phyloP scores from a whole-genome alignment of 2,888 invertebrate species.

The Galerucella pusilla region DNA sequence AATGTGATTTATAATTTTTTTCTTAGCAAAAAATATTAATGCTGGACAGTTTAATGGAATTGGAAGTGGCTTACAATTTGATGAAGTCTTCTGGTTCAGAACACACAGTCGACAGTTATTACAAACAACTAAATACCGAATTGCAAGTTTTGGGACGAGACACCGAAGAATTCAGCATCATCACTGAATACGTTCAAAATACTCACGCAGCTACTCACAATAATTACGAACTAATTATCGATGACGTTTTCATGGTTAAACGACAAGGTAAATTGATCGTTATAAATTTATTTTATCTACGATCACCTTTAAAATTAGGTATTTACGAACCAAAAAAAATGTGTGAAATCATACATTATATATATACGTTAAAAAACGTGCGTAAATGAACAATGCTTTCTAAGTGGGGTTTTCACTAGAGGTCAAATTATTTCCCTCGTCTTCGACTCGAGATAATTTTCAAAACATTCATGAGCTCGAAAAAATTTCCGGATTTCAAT shows the following conservation, averaged over 20 bases:
- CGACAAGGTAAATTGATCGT: conserved; percentile 69
- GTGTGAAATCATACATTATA: too few species aligned
- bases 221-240: conserved; percentile 76
- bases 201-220: conserved; percentile 94
- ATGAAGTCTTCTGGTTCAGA: conserved; percentile 70
- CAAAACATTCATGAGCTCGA: too few species aligned
- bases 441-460: too few species aligned
- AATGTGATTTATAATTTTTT: conserved; percentile 39
- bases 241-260: conserved; percentile 77
- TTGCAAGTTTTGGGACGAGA: conserved; percentile 76
- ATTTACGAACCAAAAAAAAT: too few species aligned
- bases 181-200: conserved; percentile 85
- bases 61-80: conserved; percentile 94
- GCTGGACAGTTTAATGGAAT: conserved; percentile 92
- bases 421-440: too few species aligned
- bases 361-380: too few species aligned
- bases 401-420: too few species aligned
- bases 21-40: conserved; percentile 78
- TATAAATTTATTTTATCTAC: neutral
- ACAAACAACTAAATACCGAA: conserved; percentile 85
- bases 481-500: too few species aligned
- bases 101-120: conserved; percentile 79
- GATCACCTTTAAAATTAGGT: too few species aligned
- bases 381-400: too few species aligned
- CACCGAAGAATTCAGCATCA: conserved; percentile 78